phyloP scores from a whole-genome alignment of 2,888 invertebrate species.

The Mystacides longicornis region DNA sequence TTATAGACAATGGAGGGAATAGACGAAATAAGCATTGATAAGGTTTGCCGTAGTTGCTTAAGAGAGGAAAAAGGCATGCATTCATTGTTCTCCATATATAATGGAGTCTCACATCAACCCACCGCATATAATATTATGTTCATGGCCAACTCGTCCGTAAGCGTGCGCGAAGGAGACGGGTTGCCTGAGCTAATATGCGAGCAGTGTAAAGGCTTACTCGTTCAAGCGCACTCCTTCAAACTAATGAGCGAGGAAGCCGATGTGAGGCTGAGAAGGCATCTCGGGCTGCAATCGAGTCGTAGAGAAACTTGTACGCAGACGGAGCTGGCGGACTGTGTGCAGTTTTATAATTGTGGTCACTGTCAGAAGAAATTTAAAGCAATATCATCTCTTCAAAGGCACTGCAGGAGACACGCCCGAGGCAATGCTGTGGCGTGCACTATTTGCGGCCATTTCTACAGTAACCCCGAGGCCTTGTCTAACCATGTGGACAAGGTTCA shows the following conservation, averaged over 20 bases:
- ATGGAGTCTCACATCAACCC: neutral
- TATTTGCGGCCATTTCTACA: neutral
- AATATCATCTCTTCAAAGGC: neutral
- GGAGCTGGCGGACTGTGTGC: neutral
- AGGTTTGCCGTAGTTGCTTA: conserved; percentile 13
- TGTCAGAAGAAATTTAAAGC: conserved; percentile 12
- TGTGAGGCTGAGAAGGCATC: neutral
- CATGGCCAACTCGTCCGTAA: neutral
- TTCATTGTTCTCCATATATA: neutral
- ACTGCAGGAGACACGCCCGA: conserved; percentile 7
- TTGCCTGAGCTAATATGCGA: conserved; percentile 8
- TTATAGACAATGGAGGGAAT: neutral
- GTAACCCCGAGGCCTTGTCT: neutral
- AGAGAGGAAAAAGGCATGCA: conserved; percentile 5
- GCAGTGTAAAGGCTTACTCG: conserved; percentile 2
- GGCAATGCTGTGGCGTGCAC: conserved; percentile 9
- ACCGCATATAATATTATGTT: neutral
- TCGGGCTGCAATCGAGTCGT: neutral
- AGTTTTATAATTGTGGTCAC: conserved; percentile 4
- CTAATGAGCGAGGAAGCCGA: conserved; percentile 7
- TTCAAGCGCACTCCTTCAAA: conserved; percentile 5
- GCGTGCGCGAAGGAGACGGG: conserved; percentile 3
- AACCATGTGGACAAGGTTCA: neutral
- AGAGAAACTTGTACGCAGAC: conserved; percentile 6
- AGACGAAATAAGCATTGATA: neutral